A percentile compares a stretch with the other conserved stretches of the same genome.
Conservation (phyloP, 2,888 invertebrate species). For the Chrysolina americana region DNA sequence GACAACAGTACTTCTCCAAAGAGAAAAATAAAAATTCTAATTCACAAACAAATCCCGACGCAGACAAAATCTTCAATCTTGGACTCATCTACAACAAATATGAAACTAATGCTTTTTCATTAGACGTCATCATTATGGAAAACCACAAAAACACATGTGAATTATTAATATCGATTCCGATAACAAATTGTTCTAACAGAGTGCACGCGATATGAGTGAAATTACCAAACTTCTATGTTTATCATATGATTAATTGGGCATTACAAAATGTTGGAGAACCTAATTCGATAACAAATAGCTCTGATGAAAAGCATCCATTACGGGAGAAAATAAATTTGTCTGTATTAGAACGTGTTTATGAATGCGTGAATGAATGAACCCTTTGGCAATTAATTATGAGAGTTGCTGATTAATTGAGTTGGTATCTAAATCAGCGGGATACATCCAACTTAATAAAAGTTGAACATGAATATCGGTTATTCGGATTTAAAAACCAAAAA, state of each 20-base stretch:
- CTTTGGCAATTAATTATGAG: slow-evolving; percentile 41
- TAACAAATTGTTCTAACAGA: background rate
- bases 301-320: slow-evolving; percentile 51
- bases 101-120: background rate
- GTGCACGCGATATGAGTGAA: background rate
- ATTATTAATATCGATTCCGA: slow-evolving; percentile 5
- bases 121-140: background rate
- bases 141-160: background rate
- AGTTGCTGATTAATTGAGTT: slow-evolving; percentile 6
- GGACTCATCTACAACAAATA: background rate
- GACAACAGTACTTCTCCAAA: no score
- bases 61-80: no score
- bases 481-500: background rate
- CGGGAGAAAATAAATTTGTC: slow-evolving; percentile 44
- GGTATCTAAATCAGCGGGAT: slow-evolving; percentile 6
- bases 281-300: slow-evolving; percentile 51
- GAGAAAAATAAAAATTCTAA: no score
- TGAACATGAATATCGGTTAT: background rate
- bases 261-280: slow-evolving; percentile 49
- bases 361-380: slow-evolving; percentile 42
- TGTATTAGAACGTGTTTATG: slow-evolving; percentile 47
- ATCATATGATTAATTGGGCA: slow-evolving; percentile 55
- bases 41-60: no score
- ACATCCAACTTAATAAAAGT: background rate
- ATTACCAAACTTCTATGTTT: slow-evolving; percentile 37